phyloP scores from a whole-genome alignment of 2,888 invertebrate genomes.

The Melanargia galathea region DNA sequence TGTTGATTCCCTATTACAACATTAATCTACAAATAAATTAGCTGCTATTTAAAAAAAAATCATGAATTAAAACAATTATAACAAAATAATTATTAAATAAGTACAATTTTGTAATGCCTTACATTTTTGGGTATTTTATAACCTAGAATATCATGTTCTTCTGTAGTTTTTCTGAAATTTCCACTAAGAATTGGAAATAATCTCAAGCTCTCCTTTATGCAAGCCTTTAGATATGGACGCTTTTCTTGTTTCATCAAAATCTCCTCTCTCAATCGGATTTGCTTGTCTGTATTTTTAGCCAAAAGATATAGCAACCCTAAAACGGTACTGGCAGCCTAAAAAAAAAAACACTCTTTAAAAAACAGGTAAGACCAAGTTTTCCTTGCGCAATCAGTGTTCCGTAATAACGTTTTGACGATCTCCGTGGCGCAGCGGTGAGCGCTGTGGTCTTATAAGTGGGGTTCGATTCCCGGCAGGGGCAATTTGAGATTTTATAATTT shows the following conservation, averaged over 20 bases:
- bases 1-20: slow-evolving; percentile 13
- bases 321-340: slow-evolving; percentile 81
- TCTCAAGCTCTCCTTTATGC: slow-evolving; percentile 87
- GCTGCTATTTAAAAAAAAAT: neutral
- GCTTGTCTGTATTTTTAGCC: slow-evolving; percentile 84
- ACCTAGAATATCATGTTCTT: slow-evolving; percentile 83
- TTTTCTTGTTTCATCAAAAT: slow-evolving; percentile 55
- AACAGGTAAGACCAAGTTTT: too few relatives aligned
- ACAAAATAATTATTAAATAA: neutral
- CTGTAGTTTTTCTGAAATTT: slow-evolving; percentile 75
- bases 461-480: too few relatives aligned
- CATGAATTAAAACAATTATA: neutral
- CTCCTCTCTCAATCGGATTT: slow-evolving; percentile 84
- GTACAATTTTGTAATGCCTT: slow-evolving; percentile 46
- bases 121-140: slow-evolving; percentile 84
- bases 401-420: too few relatives aligned
- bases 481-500: too few relatives aligned
- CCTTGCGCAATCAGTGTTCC: too few relatives aligned
- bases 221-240: slow-evolving; percentile 85
- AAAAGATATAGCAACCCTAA: slow-evolving; percentile 83
- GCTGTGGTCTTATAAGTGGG: too few relatives aligned
- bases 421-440: too few relatives aligned
- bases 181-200: slow-evolving; percentile 83
- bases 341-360: neutral
- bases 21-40: slow-evolving; percentile 7